Percentiles rank a stretch among this genome's conserved stretches.
Evolutionary conservation across 2,113 vertebrate species (phyloP).

Genomic region (Globicephala melas): DNA sequence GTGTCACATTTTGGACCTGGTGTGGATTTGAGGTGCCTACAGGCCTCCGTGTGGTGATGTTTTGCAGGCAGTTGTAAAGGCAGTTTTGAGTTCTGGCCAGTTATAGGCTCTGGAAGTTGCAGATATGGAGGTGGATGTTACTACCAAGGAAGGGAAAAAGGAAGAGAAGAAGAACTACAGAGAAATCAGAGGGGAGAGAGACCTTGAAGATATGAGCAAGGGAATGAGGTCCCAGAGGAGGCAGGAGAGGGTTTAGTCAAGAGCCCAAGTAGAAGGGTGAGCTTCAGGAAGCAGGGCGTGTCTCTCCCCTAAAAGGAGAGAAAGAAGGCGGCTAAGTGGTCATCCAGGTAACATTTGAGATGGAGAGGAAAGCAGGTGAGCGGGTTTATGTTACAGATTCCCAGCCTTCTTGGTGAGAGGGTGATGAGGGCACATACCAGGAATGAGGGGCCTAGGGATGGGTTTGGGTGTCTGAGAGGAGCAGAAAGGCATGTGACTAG

Average conservation of each 20-base stretch:
- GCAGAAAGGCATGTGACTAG: not conserved
- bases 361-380: not conserved
- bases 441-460: not conserved
- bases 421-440: not conserved
- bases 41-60: not conserved
- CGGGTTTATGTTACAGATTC: not conserved
- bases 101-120: not conserved
- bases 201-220: not conserved
- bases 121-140: not conserved
- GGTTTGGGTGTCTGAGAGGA: not conserved
- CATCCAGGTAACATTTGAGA: not conserved
- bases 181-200: not conserved
- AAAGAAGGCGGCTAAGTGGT: not conserved
- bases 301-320: not conserved
- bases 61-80: not conserved
- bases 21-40: not conserved
- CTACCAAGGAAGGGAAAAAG: not conserved
- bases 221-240: not conserved
- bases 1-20: not conserved
- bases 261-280: not conserved
- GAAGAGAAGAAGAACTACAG: not conserved
- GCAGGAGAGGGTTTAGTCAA: not conserved
- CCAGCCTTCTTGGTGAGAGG: not conserved
- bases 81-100: not conserved
- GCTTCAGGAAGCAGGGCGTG: not conserved